Percentiles rank a stretch among this genome's conserved stretches.
Conservation (phyloP, 2,797 vertebrate species). For the Rhynchonycteris naso region DNA sequence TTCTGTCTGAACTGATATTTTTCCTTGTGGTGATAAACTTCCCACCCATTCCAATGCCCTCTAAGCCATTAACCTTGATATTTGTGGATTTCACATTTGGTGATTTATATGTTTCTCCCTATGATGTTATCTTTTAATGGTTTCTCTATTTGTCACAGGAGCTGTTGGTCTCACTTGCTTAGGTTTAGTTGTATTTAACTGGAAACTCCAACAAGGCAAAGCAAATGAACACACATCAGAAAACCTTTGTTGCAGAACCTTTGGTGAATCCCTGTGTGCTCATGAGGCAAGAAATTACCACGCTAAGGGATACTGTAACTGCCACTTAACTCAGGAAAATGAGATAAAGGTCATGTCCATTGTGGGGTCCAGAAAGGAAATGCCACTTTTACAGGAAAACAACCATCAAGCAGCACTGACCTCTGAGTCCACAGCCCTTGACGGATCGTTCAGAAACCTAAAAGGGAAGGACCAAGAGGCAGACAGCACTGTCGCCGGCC, state of each 20-base stretch:
- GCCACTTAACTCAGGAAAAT: slow-evolving; percentile 77
- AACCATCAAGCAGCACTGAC: slow-evolving; percentile 63
- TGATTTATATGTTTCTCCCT: slow-evolving; percentile 55
- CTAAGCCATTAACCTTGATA: slow-evolving; percentile 41
- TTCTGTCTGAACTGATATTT: slow-evolving; percentile 8
- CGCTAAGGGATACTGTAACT: slow-evolving; percentile 76
- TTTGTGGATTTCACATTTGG: slow-evolving; percentile 55
- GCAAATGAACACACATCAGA: slow-evolving; percentile 72
- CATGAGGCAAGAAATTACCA: slow-evolving; percentile 73
- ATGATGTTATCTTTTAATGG: slow-evolving; percentile 69
- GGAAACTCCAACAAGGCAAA: slow-evolving; percentile 83
- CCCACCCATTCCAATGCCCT: background rate
- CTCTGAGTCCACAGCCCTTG: slow-evolving; percentile 69
- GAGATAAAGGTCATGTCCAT: slow-evolving; percentile 81
- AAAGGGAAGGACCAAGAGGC: slow-evolving; percentile 59
- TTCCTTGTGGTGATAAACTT: background rate
- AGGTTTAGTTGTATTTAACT: slow-evolving; percentile 85
- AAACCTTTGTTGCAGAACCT: slow-evolving; percentile 77
- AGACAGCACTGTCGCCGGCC: slow-evolving; percentile 77
- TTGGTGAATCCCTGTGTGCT: slow-evolving; percentile 74
- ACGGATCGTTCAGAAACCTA: slow-evolving; percentile 65
- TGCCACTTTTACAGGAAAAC: slow-evolving; percentile 75
- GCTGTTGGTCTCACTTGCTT: slow-evolving; percentile 86
- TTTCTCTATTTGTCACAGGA: slow-evolving; percentile 81
- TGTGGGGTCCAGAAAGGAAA: slow-evolving; percentile 74